A percentile compares a stretch with the other conserved stretches of the same genome.
Evolutionary conservation across 1,140 invertebrate genomes (phyloP).

Genomic region (Bathynomus jamesi): DNA sequence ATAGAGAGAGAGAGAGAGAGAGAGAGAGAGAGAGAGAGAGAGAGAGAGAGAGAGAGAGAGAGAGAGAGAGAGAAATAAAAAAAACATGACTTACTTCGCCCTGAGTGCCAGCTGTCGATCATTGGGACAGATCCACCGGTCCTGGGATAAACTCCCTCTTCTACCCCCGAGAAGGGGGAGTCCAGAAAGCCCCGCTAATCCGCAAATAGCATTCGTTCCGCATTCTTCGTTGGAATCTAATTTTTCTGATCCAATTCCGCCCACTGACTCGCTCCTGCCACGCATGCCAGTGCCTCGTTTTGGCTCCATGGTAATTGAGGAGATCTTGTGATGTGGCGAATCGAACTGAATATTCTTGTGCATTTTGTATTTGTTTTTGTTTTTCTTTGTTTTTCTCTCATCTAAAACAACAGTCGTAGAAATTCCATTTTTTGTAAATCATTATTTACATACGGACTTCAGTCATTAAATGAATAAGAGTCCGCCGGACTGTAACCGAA

Average conservation of each 20-base stretch:
- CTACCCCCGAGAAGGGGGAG: background rate
- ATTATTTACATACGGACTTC: too few species aligned
- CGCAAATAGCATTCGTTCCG: background rate
- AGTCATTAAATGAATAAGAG: too few species aligned
- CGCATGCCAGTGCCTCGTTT: background rate
- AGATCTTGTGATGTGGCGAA: background rate
- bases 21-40: too few species aligned
- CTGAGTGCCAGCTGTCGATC: background rate
- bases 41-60: too few species aligned
- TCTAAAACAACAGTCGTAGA: too few species aligned
- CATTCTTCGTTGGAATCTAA: background rate
- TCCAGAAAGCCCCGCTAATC: background rate
- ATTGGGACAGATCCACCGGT: background rate
- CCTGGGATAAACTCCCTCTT: background rate
- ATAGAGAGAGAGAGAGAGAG: too few species aligned
- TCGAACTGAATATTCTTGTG: background rate
- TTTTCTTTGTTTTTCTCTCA: too few species aligned
- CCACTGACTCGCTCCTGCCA: background rate
- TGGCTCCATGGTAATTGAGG: background rate
- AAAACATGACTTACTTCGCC: background rate
- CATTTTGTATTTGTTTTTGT: too few species aligned
- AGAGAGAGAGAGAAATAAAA: background rate
- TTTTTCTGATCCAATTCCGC: background rate
- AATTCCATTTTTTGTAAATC: too few species aligned
- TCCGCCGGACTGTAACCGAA: too few species aligned